Conservation (phyloP, 2,888 invertebrate species). For the Danaus chrysippus region DNA sequence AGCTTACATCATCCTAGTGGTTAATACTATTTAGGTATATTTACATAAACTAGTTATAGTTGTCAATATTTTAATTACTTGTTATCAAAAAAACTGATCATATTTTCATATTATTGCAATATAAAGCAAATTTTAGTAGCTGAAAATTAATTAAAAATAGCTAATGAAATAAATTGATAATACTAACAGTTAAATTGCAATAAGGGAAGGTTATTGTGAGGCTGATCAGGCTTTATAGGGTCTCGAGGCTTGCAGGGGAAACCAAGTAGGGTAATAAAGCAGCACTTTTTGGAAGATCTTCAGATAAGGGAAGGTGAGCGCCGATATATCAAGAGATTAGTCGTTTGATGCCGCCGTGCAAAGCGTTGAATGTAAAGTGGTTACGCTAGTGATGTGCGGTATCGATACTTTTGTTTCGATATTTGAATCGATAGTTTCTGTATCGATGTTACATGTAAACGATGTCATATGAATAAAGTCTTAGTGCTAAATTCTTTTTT, state of each 20-base stretch:
- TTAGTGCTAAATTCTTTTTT: too few relatives aligned
- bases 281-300: conserved; percentile 67
- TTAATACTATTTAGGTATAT: conserved; percentile 7
- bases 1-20: conserved; percentile 10
- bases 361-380: conserved; percentile 68
- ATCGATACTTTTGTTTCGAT: conserved; percentile 24
- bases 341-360: conserved; percentile 57
- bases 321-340: conserved; percentile 76
- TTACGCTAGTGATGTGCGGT: conserved; percentile 38
- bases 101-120: too few relatives aligned
- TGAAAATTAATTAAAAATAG: conserved; percentile 8
- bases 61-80: neutral
- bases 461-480: too few relatives aligned
- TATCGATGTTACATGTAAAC: neutral
- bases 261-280: conserved; percentile 62
- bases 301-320: conserved; percentile 72
- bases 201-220: conserved; percentile 16
- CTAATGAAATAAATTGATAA: neutral
- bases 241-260: conserved; percentile 44
- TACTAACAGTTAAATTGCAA: neutral
- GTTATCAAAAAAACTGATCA: too few relatives aligned
- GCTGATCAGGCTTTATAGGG: conserved; percentile 37
- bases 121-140: neutral
- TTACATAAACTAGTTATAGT: neutral
- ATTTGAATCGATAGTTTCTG: conserved; percentile 12